Evolutionary conservation across 2,888 invertebrate genomes (phyloP).

Genomic region (Clusia tigrina): DNA sequence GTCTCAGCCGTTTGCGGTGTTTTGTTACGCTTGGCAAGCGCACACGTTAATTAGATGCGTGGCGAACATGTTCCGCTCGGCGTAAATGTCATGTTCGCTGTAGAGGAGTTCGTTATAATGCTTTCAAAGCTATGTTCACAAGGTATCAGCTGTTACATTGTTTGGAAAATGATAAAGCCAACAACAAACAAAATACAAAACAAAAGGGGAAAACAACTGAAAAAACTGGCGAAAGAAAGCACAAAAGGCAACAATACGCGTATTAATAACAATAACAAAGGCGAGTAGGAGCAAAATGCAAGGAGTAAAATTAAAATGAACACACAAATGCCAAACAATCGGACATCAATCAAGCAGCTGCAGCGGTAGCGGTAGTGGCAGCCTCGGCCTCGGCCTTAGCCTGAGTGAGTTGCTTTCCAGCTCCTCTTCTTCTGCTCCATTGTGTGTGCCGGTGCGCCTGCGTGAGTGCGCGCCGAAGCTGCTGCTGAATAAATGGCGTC

Average conservation of each 20-base stretch:
- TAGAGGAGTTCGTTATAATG: conserved; percentile 19
- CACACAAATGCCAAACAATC: conserved; percentile 44
- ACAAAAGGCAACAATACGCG: conserved; percentile 33
- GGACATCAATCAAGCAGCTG: conserved; percentile 60
- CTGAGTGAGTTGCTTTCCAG: conserved; percentile 18
- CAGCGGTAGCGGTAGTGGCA: conserved; percentile 17
- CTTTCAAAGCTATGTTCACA: conserved; percentile 8
- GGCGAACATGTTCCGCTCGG: conserved; percentile 40
- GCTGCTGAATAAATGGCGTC: conserved; percentile 41
- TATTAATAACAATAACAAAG: conserved; percentile 23
- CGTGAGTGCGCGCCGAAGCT: conserved; percentile 14
- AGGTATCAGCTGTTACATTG: too few species aligned
- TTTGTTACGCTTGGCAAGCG: conserved; percentile 21
- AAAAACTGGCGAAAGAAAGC: not conserved
- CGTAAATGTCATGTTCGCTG: conserved; percentile 42
- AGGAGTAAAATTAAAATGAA: conserved; percentile 36
- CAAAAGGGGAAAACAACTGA: too few species aligned
- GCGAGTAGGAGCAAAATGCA: conserved; percentile 24
- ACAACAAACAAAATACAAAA: conserved; percentile 19
- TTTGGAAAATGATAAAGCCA: too few species aligned
- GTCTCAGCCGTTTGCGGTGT: conserved; percentile 44
- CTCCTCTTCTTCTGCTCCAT: not conserved
- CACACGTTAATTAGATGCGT: conserved; percentile 42
- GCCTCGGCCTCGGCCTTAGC: conserved; percentile 29
- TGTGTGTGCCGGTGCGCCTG: conserved; percentile 20